phyloP scores from a whole-genome alignment of 2,888 invertebrate genomes.

The Dorcus parallelipipedus region DNA sequence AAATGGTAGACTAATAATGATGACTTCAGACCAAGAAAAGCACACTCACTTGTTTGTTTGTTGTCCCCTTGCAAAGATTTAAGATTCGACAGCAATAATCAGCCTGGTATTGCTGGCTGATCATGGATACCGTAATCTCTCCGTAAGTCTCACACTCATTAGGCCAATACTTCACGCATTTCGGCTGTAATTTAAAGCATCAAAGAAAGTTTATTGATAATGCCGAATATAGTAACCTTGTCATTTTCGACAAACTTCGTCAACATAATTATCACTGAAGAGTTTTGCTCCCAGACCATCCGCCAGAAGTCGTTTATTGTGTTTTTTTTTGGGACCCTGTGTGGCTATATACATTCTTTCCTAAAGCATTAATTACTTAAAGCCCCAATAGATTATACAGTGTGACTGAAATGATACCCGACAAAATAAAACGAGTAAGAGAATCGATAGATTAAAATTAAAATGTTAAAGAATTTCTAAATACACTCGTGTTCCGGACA shows the following conservation, averaged over 20 bases:
- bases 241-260: conserved; percentile 44
- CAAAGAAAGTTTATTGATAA: background rate
- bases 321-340: conserved; percentile 42
- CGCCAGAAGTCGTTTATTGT: conserved; percentile 50
- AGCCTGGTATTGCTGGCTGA: background rate
- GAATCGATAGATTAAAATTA: too few species aligned
- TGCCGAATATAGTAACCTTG: conserved; percentile 42
- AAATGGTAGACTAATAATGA: background rate
- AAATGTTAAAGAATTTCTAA: too few species aligned
- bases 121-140: too few species aligned
- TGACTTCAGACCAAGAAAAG: background rate
- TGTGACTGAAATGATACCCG: too few species aligned
- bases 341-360: conserved; percentile 40
- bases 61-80: background rate
- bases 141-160: too few species aligned
- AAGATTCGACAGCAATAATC: background rate
- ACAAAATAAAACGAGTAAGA: too few species aligned
- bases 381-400: too few species aligned
- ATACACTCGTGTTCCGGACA: too few species aligned
- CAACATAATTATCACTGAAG: conserved; percentile 47
- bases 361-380: too few species aligned
- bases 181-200: background rate
- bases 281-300: conserved; percentile 49
- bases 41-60: background rate
- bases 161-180: background rate